These are phyloP conservation scores for Sisor rabdophorus DNA, from an alignment of 2,113 vertebrate genomes.

Conservation along the genomic window DNA sequence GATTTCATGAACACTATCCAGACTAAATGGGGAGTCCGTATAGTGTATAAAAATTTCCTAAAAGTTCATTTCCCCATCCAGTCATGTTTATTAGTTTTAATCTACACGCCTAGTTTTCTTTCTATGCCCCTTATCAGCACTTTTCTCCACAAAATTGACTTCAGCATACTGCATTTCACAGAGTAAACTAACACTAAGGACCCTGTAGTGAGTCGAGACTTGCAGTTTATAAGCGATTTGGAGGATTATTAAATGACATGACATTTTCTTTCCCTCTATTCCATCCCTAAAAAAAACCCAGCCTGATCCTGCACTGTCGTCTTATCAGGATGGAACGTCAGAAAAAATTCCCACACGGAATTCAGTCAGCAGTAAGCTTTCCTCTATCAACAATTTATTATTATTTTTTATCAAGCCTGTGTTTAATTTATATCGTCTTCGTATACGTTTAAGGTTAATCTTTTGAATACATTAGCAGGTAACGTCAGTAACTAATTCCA, in stretches of 20 bases:
- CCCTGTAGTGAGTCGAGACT: neutral
- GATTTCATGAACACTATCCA: no score
- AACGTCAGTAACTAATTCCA: slow-evolving; percentile 52
- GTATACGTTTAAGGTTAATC: slow-evolving; percentile 28
- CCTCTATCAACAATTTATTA: slow-evolving; percentile 7
- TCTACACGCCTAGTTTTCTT: neutral
- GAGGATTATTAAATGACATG: neutral
- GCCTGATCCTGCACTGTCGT: neutral
- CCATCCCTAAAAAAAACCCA: neutral
- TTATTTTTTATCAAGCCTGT: neutral
- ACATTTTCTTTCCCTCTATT: neutral
- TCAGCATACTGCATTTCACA: neutral
- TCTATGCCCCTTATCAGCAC: neutral
- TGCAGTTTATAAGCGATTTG: neutral
- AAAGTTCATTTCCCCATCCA: neutral
- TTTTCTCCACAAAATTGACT: neutral
- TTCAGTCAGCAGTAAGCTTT: slow-evolving; percentile 16
- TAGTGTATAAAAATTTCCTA: neutral
- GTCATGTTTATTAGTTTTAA: neutral
- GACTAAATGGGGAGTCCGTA: no score
- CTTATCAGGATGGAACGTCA: neutral
- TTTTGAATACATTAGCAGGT: slow-evolving; percentile 28
- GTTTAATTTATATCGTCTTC: slow-evolving; percentile 4
- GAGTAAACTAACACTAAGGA: neutral
- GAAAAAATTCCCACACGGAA: neutral